Evolutionary conservation across 2,888 invertebrate species (phyloP), one percentile per base, ranked within the genome.

Genomic region (Tipula helvola): DNA sequence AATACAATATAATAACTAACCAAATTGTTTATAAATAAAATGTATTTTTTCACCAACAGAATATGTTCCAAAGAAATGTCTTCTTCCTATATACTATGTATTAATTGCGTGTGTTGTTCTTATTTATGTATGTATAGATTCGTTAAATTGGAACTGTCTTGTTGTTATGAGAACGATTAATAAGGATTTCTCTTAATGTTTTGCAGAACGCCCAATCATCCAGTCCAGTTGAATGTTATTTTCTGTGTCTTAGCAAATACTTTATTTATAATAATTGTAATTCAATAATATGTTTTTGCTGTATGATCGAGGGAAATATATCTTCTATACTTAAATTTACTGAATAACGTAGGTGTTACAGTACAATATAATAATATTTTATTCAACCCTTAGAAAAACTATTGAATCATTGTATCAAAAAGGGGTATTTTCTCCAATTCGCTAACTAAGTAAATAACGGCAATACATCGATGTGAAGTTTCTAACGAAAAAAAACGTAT

Each of bases 1-100:
- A 71, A 71, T 71, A 71, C 71, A 71, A 71, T 71, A 71, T 71
- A 71, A 71, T 71, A 71, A 71, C 71, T 71, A 71, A 71, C 71
- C 71, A 71, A 71, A 71, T 57, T 28, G 71, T 71, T n/a, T 71
- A 71, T 71, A 71, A 71, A 71, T 71, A 28, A 71, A 7, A 28
- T 7, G 7, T 71, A 52, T 71, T 10, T 71, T 28, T 28, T 71
- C 71, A 71, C 18, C 71, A 71, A 57, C 18, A 57, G 57, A 16
- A 18, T 57, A 12, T 47, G 47, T 13, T 47, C 13, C 47, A 57
- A 18, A 7, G 18, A 18, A 18, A 18, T 28, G 3, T 71, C 71
- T 71, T 71, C 71, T 71, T 71, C 28, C 28, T 71, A 71, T 28
- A 18, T 28, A 28, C 28, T 28, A 28, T 28, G 3, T 28, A 28